Evolutionary conservation across 2,888 invertebrate genomes (phyloP).

Genomic region (Taphrorychus bicolor): DNA sequence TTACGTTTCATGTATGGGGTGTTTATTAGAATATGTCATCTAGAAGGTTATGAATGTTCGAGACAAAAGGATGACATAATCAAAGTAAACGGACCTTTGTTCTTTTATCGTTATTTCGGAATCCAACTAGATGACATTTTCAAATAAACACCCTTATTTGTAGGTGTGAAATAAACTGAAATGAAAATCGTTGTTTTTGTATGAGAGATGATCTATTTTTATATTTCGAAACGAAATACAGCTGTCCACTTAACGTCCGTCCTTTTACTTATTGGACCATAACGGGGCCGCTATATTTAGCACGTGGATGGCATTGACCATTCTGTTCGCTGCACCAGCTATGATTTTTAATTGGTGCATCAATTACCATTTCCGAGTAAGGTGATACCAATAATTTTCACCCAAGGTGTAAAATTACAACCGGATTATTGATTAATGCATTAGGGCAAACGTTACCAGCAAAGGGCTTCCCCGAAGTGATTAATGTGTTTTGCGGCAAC

Average conservation of each 20-base stretch:
- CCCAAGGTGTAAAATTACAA: background rate
- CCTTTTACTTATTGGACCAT: background rate
- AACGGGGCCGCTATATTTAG: background rate
- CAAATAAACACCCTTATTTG: too few relatives aligned
- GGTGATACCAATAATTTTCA: background rate
- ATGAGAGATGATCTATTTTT: background rate
- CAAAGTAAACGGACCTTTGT: too few relatives aligned
- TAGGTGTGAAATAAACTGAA: background rate
- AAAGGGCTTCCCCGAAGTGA: background rate
- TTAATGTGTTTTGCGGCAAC: background rate
- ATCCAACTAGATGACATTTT: too few relatives aligned
- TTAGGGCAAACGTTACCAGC: conserved; percentile 2
- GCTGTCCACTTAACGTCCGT: background rate
- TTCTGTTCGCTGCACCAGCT: background rate
- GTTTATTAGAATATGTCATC: too few relatives aligned
- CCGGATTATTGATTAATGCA: conserved; percentile 1
- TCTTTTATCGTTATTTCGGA: too few relatives aligned
- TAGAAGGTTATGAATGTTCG: too few relatives aligned
- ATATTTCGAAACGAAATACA: background rate
- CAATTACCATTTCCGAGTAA: background rate
- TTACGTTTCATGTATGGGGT: too few relatives aligned
- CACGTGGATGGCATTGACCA: background rate
- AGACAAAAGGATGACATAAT: too few relatives aligned
- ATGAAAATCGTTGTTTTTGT: too few relatives aligned
- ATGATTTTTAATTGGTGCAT: background rate